Percentiles rank a stretch among this genome's conserved stretches.
These are phyloP conservation scores for Xestia sexstrigata DNA, from an alignment of 2,888 invertebrate genomes.

Conservation along the genomic window DNA sequence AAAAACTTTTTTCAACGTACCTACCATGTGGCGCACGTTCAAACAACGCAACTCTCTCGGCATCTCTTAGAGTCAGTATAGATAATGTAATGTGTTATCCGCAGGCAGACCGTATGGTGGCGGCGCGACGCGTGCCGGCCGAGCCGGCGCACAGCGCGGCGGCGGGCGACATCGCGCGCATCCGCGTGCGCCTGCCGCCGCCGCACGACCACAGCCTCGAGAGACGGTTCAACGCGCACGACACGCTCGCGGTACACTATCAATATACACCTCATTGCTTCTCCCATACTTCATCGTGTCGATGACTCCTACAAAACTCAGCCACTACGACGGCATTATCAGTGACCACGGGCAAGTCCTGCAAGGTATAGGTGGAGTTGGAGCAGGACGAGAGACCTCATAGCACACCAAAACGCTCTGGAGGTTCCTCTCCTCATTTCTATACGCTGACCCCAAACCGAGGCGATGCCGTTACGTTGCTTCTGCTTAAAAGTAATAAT, in stretches of 20 bases:
- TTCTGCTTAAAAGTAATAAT: not conserved
- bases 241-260: conserved; percentile 81
- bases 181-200: conserved; percentile 95
- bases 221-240: conserved; percentile 92
- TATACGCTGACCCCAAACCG: not conserved
- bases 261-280: too few species aligned
- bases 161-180: conserved; percentile 92
- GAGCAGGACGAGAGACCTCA: not conserved
- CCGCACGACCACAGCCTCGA: conserved; percentile 95
- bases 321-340: not conserved
- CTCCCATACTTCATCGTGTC: not conserved
- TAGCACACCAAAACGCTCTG: not conserved
- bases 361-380: not conserved
- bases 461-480: not conserved
- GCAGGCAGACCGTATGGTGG: conserved; percentile 89
- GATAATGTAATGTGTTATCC: too few species aligned
- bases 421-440: not conserved
- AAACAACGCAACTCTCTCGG: too few species aligned
- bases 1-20: not conserved
- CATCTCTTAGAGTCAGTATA: too few species aligned
- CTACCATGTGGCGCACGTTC: not conserved
- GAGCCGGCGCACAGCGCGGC: conserved; percentile 92
- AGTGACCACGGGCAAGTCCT: not conserved
- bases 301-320: not conserved
- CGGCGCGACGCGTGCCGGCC: conserved; percentile 93